Evolutionary conservation across 2,888 invertebrate species (phyloP).

Genomic region (Camptogramma bilineatum): DNA sequence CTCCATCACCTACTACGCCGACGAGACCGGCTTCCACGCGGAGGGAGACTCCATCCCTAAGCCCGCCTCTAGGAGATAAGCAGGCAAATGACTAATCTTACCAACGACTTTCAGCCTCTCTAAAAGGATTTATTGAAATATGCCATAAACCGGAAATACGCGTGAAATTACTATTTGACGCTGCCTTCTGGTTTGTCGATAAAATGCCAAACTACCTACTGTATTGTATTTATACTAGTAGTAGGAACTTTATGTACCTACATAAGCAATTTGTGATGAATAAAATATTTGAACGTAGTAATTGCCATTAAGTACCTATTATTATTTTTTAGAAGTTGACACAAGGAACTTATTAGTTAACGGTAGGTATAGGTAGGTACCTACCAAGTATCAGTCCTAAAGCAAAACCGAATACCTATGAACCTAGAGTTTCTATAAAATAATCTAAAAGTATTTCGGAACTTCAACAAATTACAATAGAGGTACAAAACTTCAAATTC

Average conservation of each 20-base stretch:
- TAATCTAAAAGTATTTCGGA: too few species aligned
- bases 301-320: too few species aligned
- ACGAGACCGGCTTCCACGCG: constrained; percentile 88
- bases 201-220: background rate
- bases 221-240: too few species aligned
- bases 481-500: too few species aligned
- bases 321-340: too few species aligned
- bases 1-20: constrained; percentile 84
- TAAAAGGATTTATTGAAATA: constrained; percentile 20
- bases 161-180: background rate
- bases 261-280: constrained; percentile 15
- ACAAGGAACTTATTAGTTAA: too few species aligned
- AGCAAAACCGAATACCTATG: too few species aligned
- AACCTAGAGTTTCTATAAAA: too few species aligned
- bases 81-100: background rate
- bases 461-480: too few species aligned
- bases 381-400: too few species aligned
- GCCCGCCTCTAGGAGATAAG: constrained; percentile 63
- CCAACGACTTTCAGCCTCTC: constrained; percentile 1
- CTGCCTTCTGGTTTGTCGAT: background rate
- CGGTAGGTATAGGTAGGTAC: too few species aligned
- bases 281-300: background rate
- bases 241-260: too few species aligned
- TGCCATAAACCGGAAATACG: constrained; percentile 14
- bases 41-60: constrained; percentile 87